Percentiles rank a stretch among this genome's conserved stretches.
Evolutionary conservation across 2,113 vertebrate species (phyloP).

Genomic region (Charadrius vociferus): DNA sequence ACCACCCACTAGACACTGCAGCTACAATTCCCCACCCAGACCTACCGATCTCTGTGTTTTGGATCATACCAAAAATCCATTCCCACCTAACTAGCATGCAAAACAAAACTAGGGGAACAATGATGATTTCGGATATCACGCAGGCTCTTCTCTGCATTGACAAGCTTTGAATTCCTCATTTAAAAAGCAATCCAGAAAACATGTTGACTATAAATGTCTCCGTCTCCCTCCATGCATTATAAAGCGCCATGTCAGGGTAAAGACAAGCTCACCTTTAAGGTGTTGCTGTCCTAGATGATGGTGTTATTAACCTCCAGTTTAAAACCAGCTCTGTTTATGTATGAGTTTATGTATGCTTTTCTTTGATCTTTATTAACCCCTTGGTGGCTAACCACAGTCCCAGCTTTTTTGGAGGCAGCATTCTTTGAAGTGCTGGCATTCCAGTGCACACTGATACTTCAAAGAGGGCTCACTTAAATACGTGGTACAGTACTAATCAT

Average conservation of each 20-base stretch:
- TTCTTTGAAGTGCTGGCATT: slow-evolving; percentile 58
- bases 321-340: slow-evolving; percentile 26
- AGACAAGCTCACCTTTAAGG: slow-evolving; percentile 22
- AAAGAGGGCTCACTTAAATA: slow-evolving; percentile 6
- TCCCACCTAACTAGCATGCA: neutral
- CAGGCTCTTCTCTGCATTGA: neutral
- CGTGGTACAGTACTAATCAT: neutral
- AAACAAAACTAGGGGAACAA: neutral
- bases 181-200: slow-evolving; percentile 19
- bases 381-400: slow-evolving; percentile 1
- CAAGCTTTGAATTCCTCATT: slow-evolving; percentile 21
- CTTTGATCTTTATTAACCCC: slow-evolving; percentile 65
- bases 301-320: slow-evolving; percentile 13
- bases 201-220: neutral
- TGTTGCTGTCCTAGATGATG: neutral
- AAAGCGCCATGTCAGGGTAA: neutral
- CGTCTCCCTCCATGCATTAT: neutral
- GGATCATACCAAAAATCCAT: neutral
- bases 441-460: neutral
- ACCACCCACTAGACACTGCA: neutral
- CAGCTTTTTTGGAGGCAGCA: neutral
- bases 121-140: neutral
- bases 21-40: neutral
- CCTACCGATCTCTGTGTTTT: neutral
- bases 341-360: neutral